Evolutionary conservation across 2,888 invertebrate genomes (phyloP), one percentile per base, ranked within the genome.

Genomic region (Drosophila pegasa): DNA sequence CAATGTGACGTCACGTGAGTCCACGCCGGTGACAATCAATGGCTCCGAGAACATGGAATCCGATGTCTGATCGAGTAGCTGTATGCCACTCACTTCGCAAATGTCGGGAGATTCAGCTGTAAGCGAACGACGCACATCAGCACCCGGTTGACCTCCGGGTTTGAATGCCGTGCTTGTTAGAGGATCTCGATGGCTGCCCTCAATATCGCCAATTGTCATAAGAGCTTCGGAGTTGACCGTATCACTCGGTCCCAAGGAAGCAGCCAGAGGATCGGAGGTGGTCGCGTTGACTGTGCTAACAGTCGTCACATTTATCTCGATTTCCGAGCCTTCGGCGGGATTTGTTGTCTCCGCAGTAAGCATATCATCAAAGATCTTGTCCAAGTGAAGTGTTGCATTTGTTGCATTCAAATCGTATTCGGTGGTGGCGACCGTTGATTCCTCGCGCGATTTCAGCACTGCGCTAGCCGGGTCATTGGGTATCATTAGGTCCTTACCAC

Each of bases 401-500:
- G 82, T 88, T 3, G 78, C 78, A 61, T 88, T 88, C 5, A 91
- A 68, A 66, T 91, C 88, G 68, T 85, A 91, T 70, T 91, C 89
- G 6, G 87, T 83, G 10, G 80, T 59, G 12, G 84, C 54, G 27
- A 77, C 78, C 1, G 84, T 33, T 0, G 84, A 79, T 55, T 77
- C 80, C 0, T 66, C 48, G 0, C 74, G 64, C 20, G 82, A 70
- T 38, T 91, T 85, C 18, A 91, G 69, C 8, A 90, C 71, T 0
- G 89, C 83, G 71, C 91, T 92, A 4, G 91, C 86, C 0, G 92
- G 91, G 1, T 90, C 80, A 31, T 73, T 87, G 6, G 90, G 84
- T 41, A 92, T 83, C 91, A 91, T 92, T 1, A 90, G 64, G 55
- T 89, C 79, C 64, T 87, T 90, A 12, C 90, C 90, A 22, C 90